Base-by-base conservation (phyloP, 2,888 invertebrate species). In the Tipula unca region DNA sequence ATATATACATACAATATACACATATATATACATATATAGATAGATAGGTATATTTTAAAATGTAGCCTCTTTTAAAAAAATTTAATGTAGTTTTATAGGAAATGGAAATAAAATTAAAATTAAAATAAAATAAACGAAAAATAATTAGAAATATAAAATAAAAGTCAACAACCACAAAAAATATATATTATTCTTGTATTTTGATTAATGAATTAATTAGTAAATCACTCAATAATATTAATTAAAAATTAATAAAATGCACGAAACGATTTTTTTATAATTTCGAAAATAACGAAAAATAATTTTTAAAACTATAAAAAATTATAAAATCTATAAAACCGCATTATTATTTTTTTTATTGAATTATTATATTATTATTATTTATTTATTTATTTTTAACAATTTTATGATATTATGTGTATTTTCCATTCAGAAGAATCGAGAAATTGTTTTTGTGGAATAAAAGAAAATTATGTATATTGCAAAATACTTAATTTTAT, bases 401-500 rank as follows among this genome's bases (percentile, higher is more conserved):
- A 48, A 17, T 17, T 69, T 69, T 69, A 69, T 69, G n/a, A 69
- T 69, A 69, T 69, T 69, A 69, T 69, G 69, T 69, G 69, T 69
- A 10, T 69, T 54, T 69, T 69, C 69, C 69, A 25, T 69, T 69
- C 69, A 69, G 69, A 25, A 69, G 69, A 69, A 69, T 25, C 69
- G 25, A 69, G 69, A 69, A 69, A 69, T 69, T 69, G 69, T 69
- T 69, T 48, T 69, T 69, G 69, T 69, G 69, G 84, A 84, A 84
- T 84, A 84, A 84, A 84, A 84, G 84, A 84, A 69, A 69, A 84
- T 84, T 84, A 84, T 84, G 84, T 84, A 84, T 84, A 84, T 84
- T 84, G 84, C 84, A 84, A 84, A 84, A 84, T 84, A 84, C 84
- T 84, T 84, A 84, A 84, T 84, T 69, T 84, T 84, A 84, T 84